Evolutionary conservation across 37 sponge, comb jelly and placozoan genomes (phyloP).

Genomic region (Tethya wilhelma): DNA sequence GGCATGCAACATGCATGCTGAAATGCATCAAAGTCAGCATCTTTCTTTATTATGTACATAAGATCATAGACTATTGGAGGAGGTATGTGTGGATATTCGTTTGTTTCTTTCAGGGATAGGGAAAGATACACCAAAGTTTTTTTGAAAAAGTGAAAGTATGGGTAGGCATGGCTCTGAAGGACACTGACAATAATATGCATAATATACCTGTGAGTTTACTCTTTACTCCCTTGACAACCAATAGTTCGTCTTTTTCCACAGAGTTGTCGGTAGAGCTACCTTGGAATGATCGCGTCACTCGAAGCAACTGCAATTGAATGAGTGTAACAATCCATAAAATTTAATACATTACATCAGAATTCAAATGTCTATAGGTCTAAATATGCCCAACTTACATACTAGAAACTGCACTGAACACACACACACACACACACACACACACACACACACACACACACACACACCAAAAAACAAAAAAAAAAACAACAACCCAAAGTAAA

Average conservation of each 20-base stretch:
- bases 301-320: constrained; percentile 12
- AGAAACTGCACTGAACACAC: too few relatives aligned
- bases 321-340: too few relatives aligned
- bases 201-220: constrained; percentile 24
- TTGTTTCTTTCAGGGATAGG: too few relatives aligned
- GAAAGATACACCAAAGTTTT: too few relatives aligned
- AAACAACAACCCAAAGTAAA: neutral
- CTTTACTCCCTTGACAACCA: constrained; percentile 28
- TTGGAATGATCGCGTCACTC: constrained; percentile 21
- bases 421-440: neutral
- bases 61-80: too few relatives aligned
- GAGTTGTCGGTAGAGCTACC: constrained; percentile 28
- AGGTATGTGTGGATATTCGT: too few relatives aligned
- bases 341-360: neutral
- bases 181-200: too few relatives aligned
- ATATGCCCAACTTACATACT: neutral
- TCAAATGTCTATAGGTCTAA: neutral
- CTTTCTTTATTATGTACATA: too few relatives aligned
- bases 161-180: too few relatives aligned
- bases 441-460: neutral
- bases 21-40: too few relatives aligned
- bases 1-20: too few relatives aligned
- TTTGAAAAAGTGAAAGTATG: too few relatives aligned
- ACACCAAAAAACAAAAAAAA: neutral
- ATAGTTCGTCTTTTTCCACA: constrained; percentile 32